A percentile compares a stretch with the other conserved stretches of the same genome.
phyloP scores from a whole-genome alignment of 2,113 vertebrate genomes.

The Thoracochromis brauschi region DNA sequence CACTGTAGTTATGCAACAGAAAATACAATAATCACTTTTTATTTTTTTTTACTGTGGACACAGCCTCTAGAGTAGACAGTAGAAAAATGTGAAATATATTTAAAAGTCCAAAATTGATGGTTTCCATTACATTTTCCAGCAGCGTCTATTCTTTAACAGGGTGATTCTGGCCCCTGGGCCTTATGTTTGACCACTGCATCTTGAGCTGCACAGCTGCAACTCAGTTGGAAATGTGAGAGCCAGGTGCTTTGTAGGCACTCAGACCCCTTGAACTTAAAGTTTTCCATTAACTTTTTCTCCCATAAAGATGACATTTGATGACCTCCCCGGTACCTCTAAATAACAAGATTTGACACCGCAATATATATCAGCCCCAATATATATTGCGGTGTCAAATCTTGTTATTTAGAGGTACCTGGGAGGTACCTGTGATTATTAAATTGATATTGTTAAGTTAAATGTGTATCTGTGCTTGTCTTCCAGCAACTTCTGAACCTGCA shows the following conservation, averaged over 20 bases:
- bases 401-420: background rate
- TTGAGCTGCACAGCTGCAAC: background rate
- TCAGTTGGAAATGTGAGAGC: background rate
- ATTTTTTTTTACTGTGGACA: background rate
- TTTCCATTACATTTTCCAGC: background rate
- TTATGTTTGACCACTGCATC: background rate
- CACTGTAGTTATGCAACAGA: background rate
- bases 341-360: background rate
- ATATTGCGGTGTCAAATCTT: background rate
- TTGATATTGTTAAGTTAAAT: background rate
- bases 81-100: background rate
- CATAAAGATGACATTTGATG: background rate
- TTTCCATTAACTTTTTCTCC: background rate
- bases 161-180: background rate
- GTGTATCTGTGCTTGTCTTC: constrained; percentile 2
- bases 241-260: background rate
- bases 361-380: background rate
- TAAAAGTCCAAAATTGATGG: background rate
- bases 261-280: background rate
- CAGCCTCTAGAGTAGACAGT: background rate
- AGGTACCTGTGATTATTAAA: background rate
- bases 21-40: background rate
- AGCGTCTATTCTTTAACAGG: background rate
- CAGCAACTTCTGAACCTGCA: constrained; percentile 89
- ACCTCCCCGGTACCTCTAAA: fast-evolving